These are phyloP conservation scores for Sebastes minor DNA, from an alignment of 2,797 vertebrate genomes.

Conservation along the genomic window DNA sequence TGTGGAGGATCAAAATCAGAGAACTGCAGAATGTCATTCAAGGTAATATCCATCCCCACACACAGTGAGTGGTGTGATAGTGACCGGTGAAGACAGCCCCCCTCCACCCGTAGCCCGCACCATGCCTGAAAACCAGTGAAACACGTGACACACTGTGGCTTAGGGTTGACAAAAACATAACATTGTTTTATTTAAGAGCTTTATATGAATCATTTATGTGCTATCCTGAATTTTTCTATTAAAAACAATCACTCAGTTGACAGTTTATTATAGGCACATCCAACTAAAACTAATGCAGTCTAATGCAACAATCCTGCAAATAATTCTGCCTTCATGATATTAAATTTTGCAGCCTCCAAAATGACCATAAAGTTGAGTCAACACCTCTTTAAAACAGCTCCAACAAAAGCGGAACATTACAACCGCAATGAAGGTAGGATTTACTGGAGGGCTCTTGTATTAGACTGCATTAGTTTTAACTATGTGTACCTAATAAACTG, in stretches of 20 bases:
- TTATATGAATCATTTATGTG: neutral
- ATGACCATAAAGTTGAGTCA: neutral
- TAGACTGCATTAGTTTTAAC: neutral
- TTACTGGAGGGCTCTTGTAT: neutral
- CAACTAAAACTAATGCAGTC: neutral
- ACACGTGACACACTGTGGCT: constrained; percentile 68
- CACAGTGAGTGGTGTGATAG: constrained; percentile 3
- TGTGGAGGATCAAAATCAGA: constrained; percentile 15
- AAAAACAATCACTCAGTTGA: neutral
- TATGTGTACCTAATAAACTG: neutral
- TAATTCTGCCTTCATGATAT: neutral
- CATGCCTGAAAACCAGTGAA: constrained; percentile 40
- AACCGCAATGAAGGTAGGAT: neutral
- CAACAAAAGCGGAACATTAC: neutral
- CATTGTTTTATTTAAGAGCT: neutral
- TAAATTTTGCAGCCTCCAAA: neutral
- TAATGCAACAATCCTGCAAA: neutral
- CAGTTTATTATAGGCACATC: neutral
- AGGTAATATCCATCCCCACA: constrained; percentile 7
- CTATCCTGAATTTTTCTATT: neutral
- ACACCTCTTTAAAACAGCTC: neutral
- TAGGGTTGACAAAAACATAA: constrained; percentile 33
- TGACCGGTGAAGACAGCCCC: constrained; percentile 19
- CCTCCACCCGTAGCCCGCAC: constrained; percentile 45
- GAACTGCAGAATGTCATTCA: constrained; percentile 26